Conservation (phyloP, 2,888 invertebrate genomes). For the Melangyna quadrimaculata region DNA sequence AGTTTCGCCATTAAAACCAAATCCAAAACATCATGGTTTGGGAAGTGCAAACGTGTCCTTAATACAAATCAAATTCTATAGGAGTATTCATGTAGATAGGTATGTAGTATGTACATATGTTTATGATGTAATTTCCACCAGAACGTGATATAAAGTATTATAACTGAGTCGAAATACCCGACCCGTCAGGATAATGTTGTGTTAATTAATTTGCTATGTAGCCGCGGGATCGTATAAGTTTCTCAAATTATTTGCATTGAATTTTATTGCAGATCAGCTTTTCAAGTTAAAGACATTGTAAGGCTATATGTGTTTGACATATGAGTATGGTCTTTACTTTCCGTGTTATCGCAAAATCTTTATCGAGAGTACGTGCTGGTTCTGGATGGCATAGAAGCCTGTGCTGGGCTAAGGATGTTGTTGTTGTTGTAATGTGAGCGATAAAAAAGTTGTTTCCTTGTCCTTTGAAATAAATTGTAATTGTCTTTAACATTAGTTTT, state of each 20-base stretch:
- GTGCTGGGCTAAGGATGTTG: neutral
- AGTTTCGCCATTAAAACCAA: slow-evolving; percentile 16
- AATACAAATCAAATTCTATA: neutral
- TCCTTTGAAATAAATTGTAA: neutral
- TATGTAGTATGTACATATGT: neutral
- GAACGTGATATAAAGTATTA: neutral
- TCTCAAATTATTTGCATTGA: slow-evolving; percentile 13
- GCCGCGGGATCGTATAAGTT: slow-evolving; percentile 27
- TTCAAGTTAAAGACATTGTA: neutral
- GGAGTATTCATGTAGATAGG: neutral
- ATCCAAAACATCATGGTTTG: neutral
- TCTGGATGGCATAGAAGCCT: neutral
- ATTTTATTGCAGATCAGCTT: slow-evolving; percentile 28
- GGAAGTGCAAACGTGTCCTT: neutral
- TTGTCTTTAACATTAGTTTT: slow-evolving; percentile 1
- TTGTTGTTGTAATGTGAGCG: neutral
- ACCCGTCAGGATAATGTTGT: slow-evolving; percentile 3
- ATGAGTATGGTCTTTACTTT: neutral
- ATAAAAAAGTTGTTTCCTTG: neutral
- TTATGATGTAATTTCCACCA: neutral
- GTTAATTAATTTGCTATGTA: slow-evolving; percentile 38
- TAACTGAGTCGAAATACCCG: neutral
- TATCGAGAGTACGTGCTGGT: neutral
- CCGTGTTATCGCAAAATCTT: neutral
- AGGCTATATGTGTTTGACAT: neutral